Evolutionary conservation across 2,797 vertebrate genomes (phyloP).

Genomic region (Lophius americanus): DNA sequence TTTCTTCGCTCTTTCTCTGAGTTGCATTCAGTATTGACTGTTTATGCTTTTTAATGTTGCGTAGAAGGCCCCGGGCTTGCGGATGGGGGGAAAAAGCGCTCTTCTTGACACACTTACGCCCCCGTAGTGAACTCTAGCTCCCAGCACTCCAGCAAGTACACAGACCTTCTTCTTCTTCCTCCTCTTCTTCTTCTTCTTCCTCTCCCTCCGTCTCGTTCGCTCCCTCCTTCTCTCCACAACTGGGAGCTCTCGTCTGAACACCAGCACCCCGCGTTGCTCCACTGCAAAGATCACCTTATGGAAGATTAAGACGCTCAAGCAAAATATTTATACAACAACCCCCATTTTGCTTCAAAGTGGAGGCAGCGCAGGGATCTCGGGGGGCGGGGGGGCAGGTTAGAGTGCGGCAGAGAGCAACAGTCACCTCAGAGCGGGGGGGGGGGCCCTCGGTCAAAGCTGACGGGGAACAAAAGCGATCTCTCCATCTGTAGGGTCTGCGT

Average conservation of each 20-base stretch:
- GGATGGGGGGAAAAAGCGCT: slow-evolving; percentile 81
- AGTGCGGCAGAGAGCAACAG: slow-evolving; percentile 72
- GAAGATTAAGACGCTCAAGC: slow-evolving; percentile 81
- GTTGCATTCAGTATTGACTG: slow-evolving; percentile 88
- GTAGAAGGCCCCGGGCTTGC: slow-evolving; percentile 84
- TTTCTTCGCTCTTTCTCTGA: slow-evolving; percentile 75
- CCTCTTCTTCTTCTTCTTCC: slow-evolving; percentile 75
- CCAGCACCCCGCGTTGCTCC: slow-evolving; percentile 78
- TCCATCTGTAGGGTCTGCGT: slow-evolving; percentile 69
- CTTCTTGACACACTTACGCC: slow-evolving; percentile 89
- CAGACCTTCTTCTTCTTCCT: slow-evolving; percentile 81
- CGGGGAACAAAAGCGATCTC: slow-evolving; percentile 73
- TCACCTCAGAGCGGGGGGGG: slow-evolving; percentile 72
- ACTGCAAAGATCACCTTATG: slow-evolving; percentile 84
- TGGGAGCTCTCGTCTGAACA: slow-evolving; percentile 81
- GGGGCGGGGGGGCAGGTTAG: slow-evolving; percentile 62
- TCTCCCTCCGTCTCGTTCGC: slow-evolving; percentile 74
- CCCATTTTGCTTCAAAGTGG: slow-evolving; percentile 72
- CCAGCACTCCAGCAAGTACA: slow-evolving; percentile 84
- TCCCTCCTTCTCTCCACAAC: slow-evolving; percentile 77
- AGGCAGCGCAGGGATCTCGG: slow-evolving; percentile 64
- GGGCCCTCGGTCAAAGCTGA: slow-evolving; percentile 73
- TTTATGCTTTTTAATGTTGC: slow-evolving; percentile 87
- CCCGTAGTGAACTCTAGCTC: slow-evolving; percentile 87
- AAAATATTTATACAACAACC: slow-evolving; percentile 82